A percentile compares a stretch with the other conserved stretches of the same genome.
These are phyloP conservation scores for Fissipunctia ypsillon DNA, from an alignment of 2,888 invertebrate species.

Conservation along the genomic window DNA sequence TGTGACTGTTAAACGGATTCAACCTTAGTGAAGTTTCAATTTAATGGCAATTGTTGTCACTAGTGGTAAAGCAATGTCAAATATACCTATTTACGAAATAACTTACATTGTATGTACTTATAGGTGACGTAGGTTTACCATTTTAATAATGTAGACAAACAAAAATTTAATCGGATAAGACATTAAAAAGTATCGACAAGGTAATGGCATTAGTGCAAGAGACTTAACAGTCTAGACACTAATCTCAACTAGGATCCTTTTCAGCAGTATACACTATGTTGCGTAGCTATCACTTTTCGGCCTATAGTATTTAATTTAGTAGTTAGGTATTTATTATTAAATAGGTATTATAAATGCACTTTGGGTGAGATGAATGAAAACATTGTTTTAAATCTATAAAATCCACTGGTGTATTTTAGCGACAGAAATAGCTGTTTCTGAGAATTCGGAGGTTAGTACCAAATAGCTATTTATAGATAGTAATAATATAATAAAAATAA, in stretches of 20 bases:
- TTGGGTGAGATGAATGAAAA: background rate
- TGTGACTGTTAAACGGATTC: background rate
- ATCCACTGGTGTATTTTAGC: background rate
- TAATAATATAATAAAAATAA: too few relatives aligned
- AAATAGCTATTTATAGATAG: background rate
- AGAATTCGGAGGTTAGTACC: background rate
- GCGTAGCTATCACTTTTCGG: background rate
- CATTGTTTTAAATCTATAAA: background rate
- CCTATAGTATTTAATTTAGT: background rate
- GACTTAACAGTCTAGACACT: background rate
- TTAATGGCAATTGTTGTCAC: background rate
- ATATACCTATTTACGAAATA: background rate
- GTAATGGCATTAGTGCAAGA: background rate
- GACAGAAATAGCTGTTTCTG: background rate
- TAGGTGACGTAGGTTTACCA: background rate
- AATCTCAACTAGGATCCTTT: slow-evolving; percentile 1
- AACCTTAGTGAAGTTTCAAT: background rate
- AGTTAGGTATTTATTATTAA: background rate
- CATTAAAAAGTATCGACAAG: background rate
- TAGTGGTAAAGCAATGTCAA: background rate
- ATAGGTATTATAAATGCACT: background rate
- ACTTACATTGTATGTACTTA: background rate
- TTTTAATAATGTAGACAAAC: background rate
- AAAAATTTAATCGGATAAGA: background rate
- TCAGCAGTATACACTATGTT: background rate